These are phyloP conservation scores for Junco hyemalis DNA, from an alignment of 2,113 vertebrate species.

Conservation along the genomic window DNA sequence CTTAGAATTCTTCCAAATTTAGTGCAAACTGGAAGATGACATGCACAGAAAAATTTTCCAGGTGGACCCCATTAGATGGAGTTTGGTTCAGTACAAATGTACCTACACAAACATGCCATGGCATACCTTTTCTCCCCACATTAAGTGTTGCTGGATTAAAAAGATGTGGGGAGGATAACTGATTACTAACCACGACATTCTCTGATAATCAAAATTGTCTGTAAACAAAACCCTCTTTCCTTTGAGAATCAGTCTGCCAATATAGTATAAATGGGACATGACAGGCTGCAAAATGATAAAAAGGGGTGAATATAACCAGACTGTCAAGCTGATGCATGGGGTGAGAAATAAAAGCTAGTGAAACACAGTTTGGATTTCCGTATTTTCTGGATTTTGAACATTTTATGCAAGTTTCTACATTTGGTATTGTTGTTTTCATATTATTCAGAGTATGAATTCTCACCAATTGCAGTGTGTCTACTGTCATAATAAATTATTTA, in stretches of 20 bases:
- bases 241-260: slow-evolving; percentile 63
- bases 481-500: not conserved
- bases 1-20: not conserved
- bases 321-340: slow-evolving; percentile 43
- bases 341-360: not conserved
- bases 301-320: slow-evolving; percentile 44
- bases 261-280: slow-evolving; percentile 55
- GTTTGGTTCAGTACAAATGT: not conserved
- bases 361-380: not conserved
- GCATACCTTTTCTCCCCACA: not conserved
- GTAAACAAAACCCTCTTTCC: slow-evolving; percentile 58
- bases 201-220: slow-evolving; percentile 52
- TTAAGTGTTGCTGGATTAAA: not conserved
- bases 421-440: not conserved
- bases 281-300: slow-evolving; percentile 64
- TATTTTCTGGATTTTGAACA: not conserved
- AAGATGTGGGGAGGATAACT: not conserved
- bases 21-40: not conserved
- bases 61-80: not conserved
- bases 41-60: not conserved
- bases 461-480: not conserved
- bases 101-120: not conserved
- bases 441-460: not conserved
- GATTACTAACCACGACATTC: slow-evolving; percentile 19
- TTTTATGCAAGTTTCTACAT: not conserved